Evolutionary conservation across 2,113 vertebrate genomes (phyloP), one percentile per base, ranked within the genome.

Genomic region (Eulacestoma nigropectus): DNA sequence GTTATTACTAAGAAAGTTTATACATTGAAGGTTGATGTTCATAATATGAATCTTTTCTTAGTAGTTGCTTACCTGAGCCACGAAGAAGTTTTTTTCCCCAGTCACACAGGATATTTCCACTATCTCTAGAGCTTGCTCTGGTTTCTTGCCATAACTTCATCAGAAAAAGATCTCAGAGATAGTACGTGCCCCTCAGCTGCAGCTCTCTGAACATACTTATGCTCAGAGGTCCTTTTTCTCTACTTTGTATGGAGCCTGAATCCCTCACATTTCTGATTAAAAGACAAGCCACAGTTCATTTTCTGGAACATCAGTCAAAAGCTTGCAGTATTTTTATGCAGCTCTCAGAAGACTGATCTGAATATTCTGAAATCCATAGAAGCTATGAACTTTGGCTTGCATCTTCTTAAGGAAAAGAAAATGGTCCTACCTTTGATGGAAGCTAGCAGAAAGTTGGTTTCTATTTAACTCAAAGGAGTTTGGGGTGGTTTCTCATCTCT

Each of bases 311-410:
- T 79, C 78, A 57, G 4, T 82, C 44, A 79, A 56, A 96, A 87
- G 33, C 35, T 47, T 1, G 1, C 27, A 15, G 50, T 87, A 49
- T 91, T 93, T 85, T 79, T 83, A 33, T 76, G 65, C 55, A 73
- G 84, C 42, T 23, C 57, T 76, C 2, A 3, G 30, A 94, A 89
- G 78, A 89, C 49, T 60, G 60, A 52, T 85, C 59, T 62, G 57
- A 87, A 83, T 85, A 42, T 46, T 87, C 70, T 62, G 62, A 83
- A 87, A 89, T 93, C 77, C 2, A 5, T 46, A 69, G 39, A 65
- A 95, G 74, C 37, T 50, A 33, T 63, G 91, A 94, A 94, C 79
- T 93, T 89, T 85, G 53, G 74, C 77, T 92, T 86, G 50, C 50
- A 15, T 39, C 72, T 21, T 81, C 65, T 81, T 82, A 72, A 80